phyloP scores from a whole-genome alignment of 2,888 invertebrate species.

The Leucozona laternaria region DNA sequence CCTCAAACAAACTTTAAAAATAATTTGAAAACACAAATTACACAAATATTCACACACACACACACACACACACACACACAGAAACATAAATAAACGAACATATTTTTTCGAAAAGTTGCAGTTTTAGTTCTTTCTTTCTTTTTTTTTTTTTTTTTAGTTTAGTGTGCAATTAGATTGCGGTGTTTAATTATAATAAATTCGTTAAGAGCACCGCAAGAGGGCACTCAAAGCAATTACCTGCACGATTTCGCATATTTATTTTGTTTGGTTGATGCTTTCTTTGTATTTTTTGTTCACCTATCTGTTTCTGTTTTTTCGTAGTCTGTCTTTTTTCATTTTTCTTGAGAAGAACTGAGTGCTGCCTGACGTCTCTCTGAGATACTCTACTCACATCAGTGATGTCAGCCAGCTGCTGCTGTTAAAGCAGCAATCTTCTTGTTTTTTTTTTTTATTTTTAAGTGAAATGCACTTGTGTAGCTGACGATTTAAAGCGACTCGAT shows the following conservation, averaged over 20 bases:
- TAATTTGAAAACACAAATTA: slow-evolving; percentile 11
- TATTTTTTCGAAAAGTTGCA: slow-evolving; percentile 21
- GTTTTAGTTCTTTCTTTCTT: slow-evolving; percentile 24
- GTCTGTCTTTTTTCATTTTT: slow-evolving; percentile 21
- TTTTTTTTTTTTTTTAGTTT: slow-evolving; percentile 6
- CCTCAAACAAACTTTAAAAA: slow-evolving; percentile 51
- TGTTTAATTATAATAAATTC: slow-evolving; percentile 75
- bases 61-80: neutral
- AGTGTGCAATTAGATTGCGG: slow-evolving; percentile 69
- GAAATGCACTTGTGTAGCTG: slow-evolving; percentile 22
- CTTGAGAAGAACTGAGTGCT: slow-evolving; percentile 41
- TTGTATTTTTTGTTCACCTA: neutral
- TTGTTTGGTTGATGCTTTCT: slow-evolving; percentile 20
- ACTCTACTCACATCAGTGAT: slow-evolving; percentile 28
- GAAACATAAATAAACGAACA: neutral
- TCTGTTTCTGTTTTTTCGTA: neutral
- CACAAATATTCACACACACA: neutral
- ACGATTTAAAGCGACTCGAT: neutral
- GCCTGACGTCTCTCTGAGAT: slow-evolving; percentile 21
- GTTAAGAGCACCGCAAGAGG: slow-evolving; percentile 64
- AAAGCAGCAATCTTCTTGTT: neutral
- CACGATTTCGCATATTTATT: slow-evolving; percentile 63
- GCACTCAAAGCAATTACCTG: slow-evolving; percentile 65
- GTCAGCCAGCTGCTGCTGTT: slow-evolving; percentile 67
- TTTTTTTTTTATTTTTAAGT: neutral